Base-by-base conservation (phyloP, 2,888 invertebrate genomes). In the Limnephilus rhombicus region DNA sequence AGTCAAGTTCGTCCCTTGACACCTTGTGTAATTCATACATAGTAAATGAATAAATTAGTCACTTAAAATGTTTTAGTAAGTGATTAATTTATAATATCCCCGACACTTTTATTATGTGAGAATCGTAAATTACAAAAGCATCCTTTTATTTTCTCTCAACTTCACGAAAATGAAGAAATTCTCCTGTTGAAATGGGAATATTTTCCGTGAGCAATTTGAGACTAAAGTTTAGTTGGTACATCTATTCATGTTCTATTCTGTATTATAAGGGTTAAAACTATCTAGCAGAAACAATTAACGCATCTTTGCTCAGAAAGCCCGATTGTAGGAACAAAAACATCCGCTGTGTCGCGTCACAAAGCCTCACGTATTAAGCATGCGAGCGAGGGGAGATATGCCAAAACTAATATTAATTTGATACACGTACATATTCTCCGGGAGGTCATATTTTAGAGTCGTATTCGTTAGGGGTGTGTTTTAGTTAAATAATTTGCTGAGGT, bases 391-490 rank as follows among this genome's bases (percentile, higher is more conserved):
- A 89, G 37, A 24, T 80, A 37, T 80, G 24, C 80, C 68, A 89
- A 89, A 89, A 80, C 88, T 89, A 89, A 80, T n/a, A 80, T 89
- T 45, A 45, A 45, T 45, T 89, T 89, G 80, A 89, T 80, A 80
- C 88, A 89, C 80, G 80, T 89, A 89, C 34, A 34, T 68, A 53
- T 53, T 53, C 49, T 49, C 15, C 0, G 49, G 49, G 49, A 49
- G 49, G 49, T 5, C 68, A 68, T 24, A 68, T 24, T 68, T 24
- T 68, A 68, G 9, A n/a, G 68, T 24, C 24, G 18, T 24, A n/a
- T 68, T 68, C 24, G n/a, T 53, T 53, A 53, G 53, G 53, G 3
- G 18, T 53, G 53, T 53, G 18, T 53, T 53, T 18, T 18, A 53
- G 53, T 5, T 15, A 53, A 53, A 24, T 2, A 24, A 24, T 68